phyloP scores from a whole-genome alignment of 2,113 vertebrate species.

The Furnarius figulus region DNA sequence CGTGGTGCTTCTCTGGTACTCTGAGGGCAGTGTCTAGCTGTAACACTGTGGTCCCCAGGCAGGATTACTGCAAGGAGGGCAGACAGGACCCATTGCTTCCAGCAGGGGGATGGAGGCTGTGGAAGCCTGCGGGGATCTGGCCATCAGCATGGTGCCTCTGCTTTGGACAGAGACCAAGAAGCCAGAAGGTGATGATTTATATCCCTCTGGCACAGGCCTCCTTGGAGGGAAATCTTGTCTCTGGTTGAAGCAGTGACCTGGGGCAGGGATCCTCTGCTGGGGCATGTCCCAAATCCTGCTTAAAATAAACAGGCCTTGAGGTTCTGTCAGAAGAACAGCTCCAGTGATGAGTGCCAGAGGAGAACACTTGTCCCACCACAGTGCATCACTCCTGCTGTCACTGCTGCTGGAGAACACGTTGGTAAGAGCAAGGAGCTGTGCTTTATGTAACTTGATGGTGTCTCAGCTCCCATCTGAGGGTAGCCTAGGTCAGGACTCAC shows the following conservation, averaged over 20 bases:
- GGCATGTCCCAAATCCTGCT: not conserved
- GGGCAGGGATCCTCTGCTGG: not conserved
- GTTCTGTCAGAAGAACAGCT: not conserved
- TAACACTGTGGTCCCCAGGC: not conserved
- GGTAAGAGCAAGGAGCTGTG: not conserved
- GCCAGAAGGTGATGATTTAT: not conserved
- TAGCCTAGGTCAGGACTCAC: not conserved
- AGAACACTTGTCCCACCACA: not conserved
- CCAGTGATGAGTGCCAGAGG: not conserved
- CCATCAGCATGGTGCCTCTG: not conserved
- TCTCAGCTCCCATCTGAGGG: not conserved
- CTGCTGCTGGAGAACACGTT: not conserved
- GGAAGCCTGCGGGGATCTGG: not conserved
- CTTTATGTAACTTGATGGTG: not conserved
- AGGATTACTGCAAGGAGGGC: not conserved
- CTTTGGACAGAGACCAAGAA: not conserved
- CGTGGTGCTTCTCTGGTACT: fast-evolving
- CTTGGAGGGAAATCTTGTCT: not conserved
- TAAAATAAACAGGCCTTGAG: not conserved
- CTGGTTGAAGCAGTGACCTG: not conserved
- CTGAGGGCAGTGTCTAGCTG: not conserved
- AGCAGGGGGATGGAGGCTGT: not conserved
- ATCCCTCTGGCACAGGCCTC: not conserved
- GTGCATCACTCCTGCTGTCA: fast-evolving
- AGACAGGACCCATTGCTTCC: not conserved